These are phyloP conservation scores for Pristiophorus japonicus DNA, from an alignment of 2,113 vertebrate genomes.

Conservation along the genomic window DNA sequence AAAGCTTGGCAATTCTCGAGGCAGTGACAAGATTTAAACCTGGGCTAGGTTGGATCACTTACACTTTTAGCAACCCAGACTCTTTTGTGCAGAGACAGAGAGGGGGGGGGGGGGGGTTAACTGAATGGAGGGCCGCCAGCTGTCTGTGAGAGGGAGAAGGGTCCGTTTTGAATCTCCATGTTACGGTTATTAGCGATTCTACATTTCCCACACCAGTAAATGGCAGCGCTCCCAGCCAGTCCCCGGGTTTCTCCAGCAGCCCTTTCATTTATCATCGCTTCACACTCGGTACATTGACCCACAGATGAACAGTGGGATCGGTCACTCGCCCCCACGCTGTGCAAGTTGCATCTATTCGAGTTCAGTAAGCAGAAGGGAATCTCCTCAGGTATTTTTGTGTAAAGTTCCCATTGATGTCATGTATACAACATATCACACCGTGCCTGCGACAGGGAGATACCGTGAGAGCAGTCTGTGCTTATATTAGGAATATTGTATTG, in stretches of 20 bases:
- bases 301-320: neutral
- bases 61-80: neutral
- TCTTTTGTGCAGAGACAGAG: neutral
- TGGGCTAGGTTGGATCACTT: neutral
- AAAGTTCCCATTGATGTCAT: neutral
- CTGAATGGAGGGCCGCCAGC: neutral
- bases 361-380: neutral
- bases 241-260: neutral
- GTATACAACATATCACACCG: neutral
- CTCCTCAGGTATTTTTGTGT: neutral
- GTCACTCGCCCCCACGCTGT: neutral
- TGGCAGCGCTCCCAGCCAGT: neutral
- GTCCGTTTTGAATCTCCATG: neutral
- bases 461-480: neutral
- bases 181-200: constrained; percentile 5
- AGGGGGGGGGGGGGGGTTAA: neutral
- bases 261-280: neutral
- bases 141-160: neutral
- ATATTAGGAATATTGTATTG: neutral
- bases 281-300: neutral
- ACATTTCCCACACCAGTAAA: constrained; percentile 4
- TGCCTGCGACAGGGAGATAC: neutral
- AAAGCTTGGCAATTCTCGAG: neutral
- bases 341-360: neutral
- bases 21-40: neutral